Base-by-base conservation (phyloP, 2,888 invertebrate genomes). In the Cryptocephalus primarius region DNA sequence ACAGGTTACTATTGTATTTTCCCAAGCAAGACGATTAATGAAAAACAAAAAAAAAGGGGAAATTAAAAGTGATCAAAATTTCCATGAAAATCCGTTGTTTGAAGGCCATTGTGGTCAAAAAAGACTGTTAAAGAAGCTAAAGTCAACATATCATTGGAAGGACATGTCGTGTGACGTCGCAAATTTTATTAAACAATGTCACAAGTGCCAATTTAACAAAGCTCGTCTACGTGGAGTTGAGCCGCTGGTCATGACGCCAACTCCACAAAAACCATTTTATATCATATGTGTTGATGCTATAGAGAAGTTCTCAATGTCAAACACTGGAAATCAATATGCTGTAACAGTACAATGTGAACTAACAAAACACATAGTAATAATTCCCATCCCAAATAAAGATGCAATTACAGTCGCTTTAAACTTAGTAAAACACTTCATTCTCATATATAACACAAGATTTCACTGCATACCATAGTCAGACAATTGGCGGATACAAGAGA, bases 371-470 rank as follows among this genome's bases (percentile, higher is more conserved):
- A n/a, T n/a, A n/a, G n/a, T n/a, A n/a, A n/a, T n/a, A 53, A 38
- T 50, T 13, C 53, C 57, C 34, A 47, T 56, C 12, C 22, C 48
- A 33, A 49, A 55, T 13, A 60, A 58, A 55, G 55, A 53, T 43
- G 55, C 57, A 14, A 47, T 43, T 32, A 57, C 53, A 2, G 47
- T 57, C 2, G 55, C 57, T n/a, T n/a, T n/a, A n/a, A n/a, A n/a
- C n/a, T n/a, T n/a, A n/a, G n/a, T n/a, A n/a, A n/a, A n/a, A n/a
- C n/a, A n/a, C n/a, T n/a, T n/a, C n/a, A n/a, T n/a, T n/a, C n/a
- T n/a, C n/a, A n/a, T n/a, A n/a, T n/a, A n/a, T n/a, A n/a, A n/a
- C n/a, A n/a, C n/a, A n/a, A n/a, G n/a, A n/a, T n/a, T n/a, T n/a
- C n/a, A n/a, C n/a, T n/a, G n/a, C n/a, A n/a, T n/a, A n/a, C n/a